Evolutionary conservation across 1,140 invertebrate genomes (phyloP), one percentile per base, ranked within the genome.

Genomic region (Physella acuta): DNA sequence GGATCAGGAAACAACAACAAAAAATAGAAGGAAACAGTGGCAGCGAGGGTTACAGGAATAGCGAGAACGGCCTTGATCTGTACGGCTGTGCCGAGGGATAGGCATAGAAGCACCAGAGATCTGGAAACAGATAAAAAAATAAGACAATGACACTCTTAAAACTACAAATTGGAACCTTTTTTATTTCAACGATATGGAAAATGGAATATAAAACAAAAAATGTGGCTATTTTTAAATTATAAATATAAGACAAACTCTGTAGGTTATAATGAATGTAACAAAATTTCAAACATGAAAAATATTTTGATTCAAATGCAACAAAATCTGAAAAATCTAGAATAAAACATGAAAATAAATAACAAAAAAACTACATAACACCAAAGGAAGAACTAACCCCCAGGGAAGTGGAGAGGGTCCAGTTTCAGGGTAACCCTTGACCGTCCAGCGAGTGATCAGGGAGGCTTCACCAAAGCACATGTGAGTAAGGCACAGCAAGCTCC

Each of bases 351-450:
- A n/a, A n/a, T n/a, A n/a, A n/a, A n/a, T n/a, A n/a, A n/a, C n/a
- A n/a, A n/a, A n/a, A n/a, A n/a, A n/a, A n/a, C n/a, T n/a, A n/a
- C n/a, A n/a, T n/a, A n/a, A n/a, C n/a, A n/a, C n/a, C n/a, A n/a
- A n/a, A n/a, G n/a, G n/a, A n/a, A n/a, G n/a, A n/a, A n/a, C 75
- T 76, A 73, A 84, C 82, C 83, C 82, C 80, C 81, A 84, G 17
- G 79, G 75, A 61, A 77, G 74, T 26, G 82, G 83, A 24, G 66
- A 34, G 14, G 84, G 84, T 39, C 83, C 84, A 68, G 70, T 62
- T 51, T 81, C 68, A 24, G 84, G 84, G 68, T 82, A 85, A 1
- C 78, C 79, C 24, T 61, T 77, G 11, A 82, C 81, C 1, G 77
- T 74, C 84, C 84, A 85, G 39, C 84, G 70, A 20, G 75, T 76